phyloP scores from a whole-genome alignment of 2,797 vertebrate genomes.

The Anomalospiza imberbis region DNA sequence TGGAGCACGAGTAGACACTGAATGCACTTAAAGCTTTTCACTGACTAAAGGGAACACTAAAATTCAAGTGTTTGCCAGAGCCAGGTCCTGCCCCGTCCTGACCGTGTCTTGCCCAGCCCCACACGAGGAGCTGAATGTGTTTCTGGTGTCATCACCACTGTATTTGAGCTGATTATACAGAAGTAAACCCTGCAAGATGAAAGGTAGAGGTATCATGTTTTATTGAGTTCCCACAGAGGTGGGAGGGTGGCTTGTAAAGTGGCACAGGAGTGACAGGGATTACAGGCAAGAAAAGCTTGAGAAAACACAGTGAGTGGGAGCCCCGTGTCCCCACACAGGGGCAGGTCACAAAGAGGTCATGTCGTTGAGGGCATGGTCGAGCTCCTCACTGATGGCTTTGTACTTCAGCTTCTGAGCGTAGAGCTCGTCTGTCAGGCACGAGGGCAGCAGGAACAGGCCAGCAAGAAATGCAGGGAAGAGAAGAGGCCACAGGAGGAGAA shows the following conservation, averaged over 20 bases:
- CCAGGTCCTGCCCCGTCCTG: background rate
- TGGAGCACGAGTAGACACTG: accelerated
- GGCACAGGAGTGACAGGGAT: background rate
- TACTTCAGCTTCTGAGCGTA: constrained; percentile 96
- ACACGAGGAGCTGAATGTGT: accelerated
- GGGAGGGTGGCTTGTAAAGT: background rate
- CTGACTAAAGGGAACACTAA: background rate
- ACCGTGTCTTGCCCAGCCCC: accelerated
- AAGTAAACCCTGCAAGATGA: background rate
- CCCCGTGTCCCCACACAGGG: background rate
- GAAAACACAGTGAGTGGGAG: background rate
- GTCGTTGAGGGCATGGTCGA: constrained; percentile 92
- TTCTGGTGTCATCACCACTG: accelerated
- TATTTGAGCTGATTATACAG: background rate
- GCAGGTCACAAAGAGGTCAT: constrained; percentile 87
- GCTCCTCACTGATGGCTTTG: constrained; percentile 94
- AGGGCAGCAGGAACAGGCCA: constrained; percentile 50
- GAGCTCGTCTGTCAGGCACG: constrained; percentile 82
- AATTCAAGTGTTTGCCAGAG: background rate
- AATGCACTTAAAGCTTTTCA: accelerated
- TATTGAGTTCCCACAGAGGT: constrained; percentile 37
- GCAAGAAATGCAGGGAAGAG: constrained; percentile 48
- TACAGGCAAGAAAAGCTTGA: background rate
- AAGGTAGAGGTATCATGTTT: constrained; percentile 25
- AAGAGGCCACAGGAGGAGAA: constrained; percentile 53